These are phyloP conservation scores for Morelia viridis DNA, from an alignment of 2,797 vertebrate species.

Conservation along the genomic window DNA sequence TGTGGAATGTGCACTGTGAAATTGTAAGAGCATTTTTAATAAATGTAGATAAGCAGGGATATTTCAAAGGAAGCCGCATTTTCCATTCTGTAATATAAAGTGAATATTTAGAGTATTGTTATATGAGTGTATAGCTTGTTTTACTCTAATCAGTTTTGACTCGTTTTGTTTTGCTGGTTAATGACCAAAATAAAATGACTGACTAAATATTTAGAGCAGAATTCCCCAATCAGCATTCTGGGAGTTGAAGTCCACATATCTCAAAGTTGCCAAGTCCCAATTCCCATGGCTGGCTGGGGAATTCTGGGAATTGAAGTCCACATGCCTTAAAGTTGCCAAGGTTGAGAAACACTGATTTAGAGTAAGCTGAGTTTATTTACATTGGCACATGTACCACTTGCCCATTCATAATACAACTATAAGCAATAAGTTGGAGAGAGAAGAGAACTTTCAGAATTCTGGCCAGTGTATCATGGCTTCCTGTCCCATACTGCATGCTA, in stretches of 20 bases:
- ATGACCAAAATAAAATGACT: neutral
- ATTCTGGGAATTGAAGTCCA: too few species aligned
- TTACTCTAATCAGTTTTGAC: neutral
- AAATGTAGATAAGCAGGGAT: neutral
- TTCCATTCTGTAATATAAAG: neutral
- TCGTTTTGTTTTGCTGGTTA: neutral
- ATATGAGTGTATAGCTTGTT: neutral
- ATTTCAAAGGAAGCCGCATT: neutral
- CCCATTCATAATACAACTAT: neutral
- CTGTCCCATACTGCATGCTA: neutral
- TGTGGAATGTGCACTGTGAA: neutral
- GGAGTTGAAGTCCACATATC: too few species aligned
- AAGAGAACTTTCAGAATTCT: neutral
- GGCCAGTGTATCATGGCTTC: neutral
- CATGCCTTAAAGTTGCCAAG: too few species aligned
- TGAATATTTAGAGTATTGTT: neutral
- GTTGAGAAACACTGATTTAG: neutral
- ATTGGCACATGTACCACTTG: neutral
- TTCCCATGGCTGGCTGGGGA: too few species aligned
- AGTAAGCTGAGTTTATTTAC: neutral
- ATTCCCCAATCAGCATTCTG: too few species aligned
- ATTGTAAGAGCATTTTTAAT: neutral
- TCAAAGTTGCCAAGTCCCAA: too few species aligned
- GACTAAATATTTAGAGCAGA: neutral
- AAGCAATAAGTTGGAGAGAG: neutral